Conservation (phyloP, 1,140 invertebrate species). For the Eumaeus atala region DNA sequence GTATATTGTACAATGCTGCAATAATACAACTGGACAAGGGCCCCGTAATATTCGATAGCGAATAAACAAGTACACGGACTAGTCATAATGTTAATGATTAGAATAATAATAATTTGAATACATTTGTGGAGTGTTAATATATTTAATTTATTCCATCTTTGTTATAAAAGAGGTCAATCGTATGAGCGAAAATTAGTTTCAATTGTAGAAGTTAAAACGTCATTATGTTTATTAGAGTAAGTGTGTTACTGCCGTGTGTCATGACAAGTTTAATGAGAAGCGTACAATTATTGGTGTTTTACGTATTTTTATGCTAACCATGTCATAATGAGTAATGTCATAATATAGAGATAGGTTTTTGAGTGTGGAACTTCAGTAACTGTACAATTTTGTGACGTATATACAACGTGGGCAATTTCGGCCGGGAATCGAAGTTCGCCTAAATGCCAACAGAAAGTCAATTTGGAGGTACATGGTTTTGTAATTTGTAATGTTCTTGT, state of each 20-base stretch:
- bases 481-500: too few species aligned
- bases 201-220: neutral
- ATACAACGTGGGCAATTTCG: too few species aligned
- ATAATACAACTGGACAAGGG: neutral
- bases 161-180: neutral
- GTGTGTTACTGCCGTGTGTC: slow-evolving; percentile 1
- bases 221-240: neutral
- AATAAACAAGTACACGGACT: neutral
- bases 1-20: too few species aligned
- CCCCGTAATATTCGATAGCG: neutral
- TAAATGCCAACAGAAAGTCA: too few species aligned
- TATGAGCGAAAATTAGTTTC: neutral
- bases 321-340: too few species aligned
- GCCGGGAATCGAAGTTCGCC: too few species aligned
- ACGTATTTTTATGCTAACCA: too few species aligned
- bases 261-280: neutral
- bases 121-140: neutral
- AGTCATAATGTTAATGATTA: slow-evolving; percentile 4
- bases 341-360: too few species aligned
- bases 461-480: too few species aligned
- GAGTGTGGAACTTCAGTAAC: too few species aligned
- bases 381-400: too few species aligned
- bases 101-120: neutral
- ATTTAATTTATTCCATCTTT: neutral
- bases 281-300: too few species aligned